These are phyloP conservation scores for Eupsilia transversa DNA, from an alignment of 2,888 invertebrate genomes.

Conservation along the genomic window DNA sequence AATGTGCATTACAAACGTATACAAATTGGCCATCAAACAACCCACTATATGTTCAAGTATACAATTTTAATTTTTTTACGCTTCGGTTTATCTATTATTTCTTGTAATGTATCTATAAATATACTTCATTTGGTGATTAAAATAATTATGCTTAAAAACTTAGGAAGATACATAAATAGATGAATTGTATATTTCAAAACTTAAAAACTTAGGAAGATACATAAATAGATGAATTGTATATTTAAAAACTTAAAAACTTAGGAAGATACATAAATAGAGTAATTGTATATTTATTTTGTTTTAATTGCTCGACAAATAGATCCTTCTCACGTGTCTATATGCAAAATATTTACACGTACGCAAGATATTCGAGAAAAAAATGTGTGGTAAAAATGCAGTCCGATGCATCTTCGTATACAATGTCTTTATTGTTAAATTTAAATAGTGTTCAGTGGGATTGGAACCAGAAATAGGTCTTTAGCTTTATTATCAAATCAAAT, in stretches of 20 bases:
- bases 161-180: neutral
- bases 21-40: neutral
- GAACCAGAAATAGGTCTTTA: too few relatives aligned
- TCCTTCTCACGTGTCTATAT: too few relatives aligned
- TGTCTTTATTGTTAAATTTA: too few relatives aligned
- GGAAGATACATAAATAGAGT: neutral
- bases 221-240: too few relatives aligned
- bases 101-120: neutral
- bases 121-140: neutral
- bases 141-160: neutral
- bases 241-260: neutral
- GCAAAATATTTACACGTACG: too few relatives aligned
- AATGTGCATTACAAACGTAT: constrained; percentile 13
- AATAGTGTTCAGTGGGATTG: too few relatives aligned
- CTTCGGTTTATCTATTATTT: neutral
- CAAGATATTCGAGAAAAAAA: too few relatives aligned
- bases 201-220: neutral
- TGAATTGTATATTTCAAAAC: neutral
- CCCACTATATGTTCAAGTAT: neutral
- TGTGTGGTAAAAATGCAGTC: too few relatives aligned
- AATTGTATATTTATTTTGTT: neutral
- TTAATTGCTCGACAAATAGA: neutral
- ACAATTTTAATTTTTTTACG: neutral
- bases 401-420: too few relatives aligned
- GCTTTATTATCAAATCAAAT: too few relatives aligned